Base-by-base conservation (phyloP, 2,888 invertebrate species). In the Ecdyonurus torrentis region DNA sequence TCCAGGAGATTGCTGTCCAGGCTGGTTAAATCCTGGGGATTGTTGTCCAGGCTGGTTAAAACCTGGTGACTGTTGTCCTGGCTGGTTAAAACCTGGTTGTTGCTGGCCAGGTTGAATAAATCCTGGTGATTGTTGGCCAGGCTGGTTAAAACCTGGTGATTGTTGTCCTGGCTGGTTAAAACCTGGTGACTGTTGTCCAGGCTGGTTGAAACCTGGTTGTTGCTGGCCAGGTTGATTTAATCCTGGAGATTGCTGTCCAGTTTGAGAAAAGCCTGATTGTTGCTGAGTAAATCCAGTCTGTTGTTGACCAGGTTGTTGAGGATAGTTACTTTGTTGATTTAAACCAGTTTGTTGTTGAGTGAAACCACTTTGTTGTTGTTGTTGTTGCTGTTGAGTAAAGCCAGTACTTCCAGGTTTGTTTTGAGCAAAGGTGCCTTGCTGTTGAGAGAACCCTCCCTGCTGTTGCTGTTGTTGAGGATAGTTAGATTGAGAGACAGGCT, bases 281-380 rank as follows among this genome's bases (percentile, higher is more conserved):
- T 25, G 60, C 58, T 52, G 63, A 50, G 53, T 19, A n/a, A 23
- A 53, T 58, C 63, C 55, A 59, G 61, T 59, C 55, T 23, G 63
- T 53, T 53, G 61, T 63, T 2, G 72, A 67, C 0, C 72, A 70
- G 0, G 77, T 75, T 18, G 74, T 69, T 1, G 68, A 69, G 0
- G 76, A 75, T 58, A 60, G 19, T 61, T 60, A 23, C 19, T 55
- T 58, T 58, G 61, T 2, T 61, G 63, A 23, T 59, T 24, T 50
- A 50, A 25, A 19, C 18, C 1, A 10, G 24, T 25, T n/a, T 58
- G 52, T 52, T 55, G 24, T 10, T 58, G 25, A 5, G 58, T 55
- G 2, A n/a, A 19, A 24, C 22, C 24, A n/a, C 52, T 24, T 22
- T 15, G 2, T 25, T 58, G 58, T n/a, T n/a, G n/a, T n/a, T n/a